These are phyloP conservation scores for Gallinago stenura DNA, from an alignment of 2,797 vertebrate species.

Conservation along the genomic window DNA sequence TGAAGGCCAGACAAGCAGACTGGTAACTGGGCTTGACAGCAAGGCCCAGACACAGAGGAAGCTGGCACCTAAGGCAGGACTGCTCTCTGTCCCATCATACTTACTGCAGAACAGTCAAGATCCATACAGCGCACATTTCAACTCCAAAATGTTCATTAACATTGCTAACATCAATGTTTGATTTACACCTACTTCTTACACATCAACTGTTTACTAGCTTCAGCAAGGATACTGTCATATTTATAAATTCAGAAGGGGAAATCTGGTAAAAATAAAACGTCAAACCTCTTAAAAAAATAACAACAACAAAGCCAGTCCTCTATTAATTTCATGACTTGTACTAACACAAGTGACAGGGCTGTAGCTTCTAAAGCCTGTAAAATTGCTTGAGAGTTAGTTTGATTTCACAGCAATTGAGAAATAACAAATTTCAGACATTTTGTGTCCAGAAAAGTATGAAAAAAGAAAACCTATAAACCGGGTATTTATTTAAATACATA, in stretches of 20 bases:
- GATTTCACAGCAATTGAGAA: background rate
- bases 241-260: background rate
- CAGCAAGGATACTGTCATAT: fast-evolving
- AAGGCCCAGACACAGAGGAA: background rate
- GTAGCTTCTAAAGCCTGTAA: background rate
- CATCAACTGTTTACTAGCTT: background rate
- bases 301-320: background rate
- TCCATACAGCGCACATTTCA: too few relatives aligned
- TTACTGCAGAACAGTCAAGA: background rate
- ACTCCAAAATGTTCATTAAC: too few relatives aligned
- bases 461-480: background rate
- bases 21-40: fast-evolving
- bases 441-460: background rate
- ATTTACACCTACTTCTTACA: background rate
- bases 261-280: background rate
- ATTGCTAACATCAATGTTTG: too few relatives aligned
- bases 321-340: background rate
- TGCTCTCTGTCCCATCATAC: too few relatives aligned
- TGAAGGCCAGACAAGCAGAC: background rate
- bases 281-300: background rate
- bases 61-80: background rate
- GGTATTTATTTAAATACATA: background rate
- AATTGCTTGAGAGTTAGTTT: background rate
- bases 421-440: background rate
- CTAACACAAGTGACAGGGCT: background rate